phyloP scores from a whole-genome alignment of 2,113 vertebrate genomes.

The Miniopterus natalensis region DNA sequence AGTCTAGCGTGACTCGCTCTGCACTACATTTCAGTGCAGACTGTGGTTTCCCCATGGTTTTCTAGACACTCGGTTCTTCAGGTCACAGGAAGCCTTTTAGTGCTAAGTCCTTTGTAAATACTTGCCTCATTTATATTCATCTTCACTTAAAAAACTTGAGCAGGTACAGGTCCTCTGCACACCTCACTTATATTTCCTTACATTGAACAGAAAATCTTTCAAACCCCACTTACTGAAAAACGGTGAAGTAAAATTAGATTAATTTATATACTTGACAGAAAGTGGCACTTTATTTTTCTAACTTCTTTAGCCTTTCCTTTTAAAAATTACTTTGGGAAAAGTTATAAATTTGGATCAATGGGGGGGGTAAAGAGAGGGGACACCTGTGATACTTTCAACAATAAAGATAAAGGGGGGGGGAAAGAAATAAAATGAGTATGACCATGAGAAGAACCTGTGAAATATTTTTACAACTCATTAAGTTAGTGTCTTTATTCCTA shows the following conservation, averaged over 20 bases:
- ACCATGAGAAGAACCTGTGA: neutral
- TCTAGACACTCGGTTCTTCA: conserved; percentile 16
- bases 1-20: conserved; percentile 15
- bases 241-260: conserved; percentile 35
- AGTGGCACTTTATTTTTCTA: conserved; percentile 28
- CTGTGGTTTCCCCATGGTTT: neutral
- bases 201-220: conserved; percentile 32
- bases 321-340: conserved; percentile 24
- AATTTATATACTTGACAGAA: conserved; percentile 42
- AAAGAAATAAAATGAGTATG: conserved; percentile 39
- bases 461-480: conserved; percentile 47
- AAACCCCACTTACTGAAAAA: conserved; percentile 20
- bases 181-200: neutral
- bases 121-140: neutral
- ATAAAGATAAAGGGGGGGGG: no score
- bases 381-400: no score
- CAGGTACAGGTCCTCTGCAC: neutral
- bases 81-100: neutral
- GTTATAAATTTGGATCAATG: conserved; percentile 9
- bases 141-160: conserved; percentile 50
- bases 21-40: neutral
- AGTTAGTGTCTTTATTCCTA: conserved; percentile 31
- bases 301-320: conserved; percentile 37
- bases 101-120: conserved; percentile 14
- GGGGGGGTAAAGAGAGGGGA: no score